Evolutionary conservation across 2,888 invertebrate genomes (phyloP).

Genomic region (Eristalis intricaria): DNA sequence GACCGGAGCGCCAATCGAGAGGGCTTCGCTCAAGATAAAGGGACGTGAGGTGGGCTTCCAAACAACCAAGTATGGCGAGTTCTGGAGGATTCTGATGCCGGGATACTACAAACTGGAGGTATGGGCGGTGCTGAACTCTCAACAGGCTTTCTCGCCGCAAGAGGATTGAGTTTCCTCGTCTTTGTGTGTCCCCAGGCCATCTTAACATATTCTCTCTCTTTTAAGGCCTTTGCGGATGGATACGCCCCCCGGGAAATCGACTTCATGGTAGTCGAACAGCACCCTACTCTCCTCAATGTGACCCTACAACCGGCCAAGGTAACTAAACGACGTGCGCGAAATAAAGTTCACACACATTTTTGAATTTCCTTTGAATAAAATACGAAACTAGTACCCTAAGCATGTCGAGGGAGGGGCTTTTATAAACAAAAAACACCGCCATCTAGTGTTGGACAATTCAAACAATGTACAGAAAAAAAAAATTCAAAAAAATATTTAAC

Average conservation of each 20-base stretch:
- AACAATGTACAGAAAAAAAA: slow-evolving; percentile 29
- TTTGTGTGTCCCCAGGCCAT: too few relatives aligned
- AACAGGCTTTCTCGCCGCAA: too few relatives aligned
- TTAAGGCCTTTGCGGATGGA: slow-evolving; percentile 91
- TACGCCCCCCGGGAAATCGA: slow-evolving; percentile 92
- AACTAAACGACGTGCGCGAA: slow-evolving; percentile 71
- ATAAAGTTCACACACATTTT: not conserved
- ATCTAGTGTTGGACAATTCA: slow-evolving; percentile 50
- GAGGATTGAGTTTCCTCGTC: too few relatives aligned
- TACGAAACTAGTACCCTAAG: slow-evolving; percentile 42
- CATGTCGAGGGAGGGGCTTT: slow-evolving; percentile 56
- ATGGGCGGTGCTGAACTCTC: too few relatives aligned
- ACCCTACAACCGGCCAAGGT: slow-evolving; percentile 90
- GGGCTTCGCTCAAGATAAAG: slow-evolving; percentile 89
- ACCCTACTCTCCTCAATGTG: slow-evolving; percentile 92
- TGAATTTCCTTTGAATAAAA: not conserved
- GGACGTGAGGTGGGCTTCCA: slow-evolving; percentile 92
- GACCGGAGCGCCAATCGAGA: slow-evolving; percentile 89
- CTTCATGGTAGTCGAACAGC: slow-evolving; percentile 92
- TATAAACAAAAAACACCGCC: slow-evolving; percentile 57
- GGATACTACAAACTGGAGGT: slow-evolving; percentile 93
- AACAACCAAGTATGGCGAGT: slow-evolving; percentile 95
- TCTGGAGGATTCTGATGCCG: slow-evolving; percentile 94
- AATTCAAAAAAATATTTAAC: not conserved
- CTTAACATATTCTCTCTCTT: slow-evolving; percentile 1